Percentiles rank a stretch among this genome's conserved stretches.
Evolutionary conservation across 2,888 invertebrate genomes (phyloP).

Genomic region (Polydrusus tereticollis): DNA sequence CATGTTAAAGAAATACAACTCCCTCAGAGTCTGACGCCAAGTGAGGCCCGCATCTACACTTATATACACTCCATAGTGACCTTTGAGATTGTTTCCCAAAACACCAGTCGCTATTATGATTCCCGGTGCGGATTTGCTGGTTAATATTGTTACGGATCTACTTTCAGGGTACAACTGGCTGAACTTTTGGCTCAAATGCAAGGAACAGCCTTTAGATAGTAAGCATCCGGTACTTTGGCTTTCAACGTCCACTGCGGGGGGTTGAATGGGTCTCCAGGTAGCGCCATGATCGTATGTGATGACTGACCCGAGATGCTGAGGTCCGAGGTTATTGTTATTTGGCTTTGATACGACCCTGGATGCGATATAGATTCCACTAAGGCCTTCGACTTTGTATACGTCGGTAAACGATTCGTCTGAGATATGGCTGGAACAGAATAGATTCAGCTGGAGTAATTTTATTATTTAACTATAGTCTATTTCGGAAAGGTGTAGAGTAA

Average conservation of each 20-base stretch:
- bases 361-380: constrained; percentile 91
- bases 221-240: constrained; percentile 78
- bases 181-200: constrained; percentile 90
- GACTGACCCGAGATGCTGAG: constrained; percentile 82
- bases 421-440: constrained; percentile 36
- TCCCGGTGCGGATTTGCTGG: constrained; percentile 89
- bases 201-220: constrained; percentile 78
- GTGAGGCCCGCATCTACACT: constrained; percentile 86
- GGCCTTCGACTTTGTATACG: constrained; percentile 87
- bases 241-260: constrained; percentile 78
- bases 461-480: too few species aligned
- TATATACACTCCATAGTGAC: constrained; percentile 84
- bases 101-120: constrained; percentile 90
- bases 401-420: constrained; percentile 86
- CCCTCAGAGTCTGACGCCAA: constrained; percentile 82
- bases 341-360: constrained; percentile 77
- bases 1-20: constrained; percentile 88
- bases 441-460: neutral
- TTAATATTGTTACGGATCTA: constrained; percentile 84
- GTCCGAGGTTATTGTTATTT: constrained; percentile 71
- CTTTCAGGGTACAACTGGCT: constrained; percentile 85
- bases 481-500: too few species aligned
- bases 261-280: constrained; percentile 82
- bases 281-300: constrained; percentile 91
- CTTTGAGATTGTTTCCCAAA: constrained; percentile 82